Percentiles rank a stretch among this genome's conserved stretches.
Evolutionary conservation across 2,797 vertebrate genomes (phyloP).

Genomic region (Mionectes olivaceus): DNA sequence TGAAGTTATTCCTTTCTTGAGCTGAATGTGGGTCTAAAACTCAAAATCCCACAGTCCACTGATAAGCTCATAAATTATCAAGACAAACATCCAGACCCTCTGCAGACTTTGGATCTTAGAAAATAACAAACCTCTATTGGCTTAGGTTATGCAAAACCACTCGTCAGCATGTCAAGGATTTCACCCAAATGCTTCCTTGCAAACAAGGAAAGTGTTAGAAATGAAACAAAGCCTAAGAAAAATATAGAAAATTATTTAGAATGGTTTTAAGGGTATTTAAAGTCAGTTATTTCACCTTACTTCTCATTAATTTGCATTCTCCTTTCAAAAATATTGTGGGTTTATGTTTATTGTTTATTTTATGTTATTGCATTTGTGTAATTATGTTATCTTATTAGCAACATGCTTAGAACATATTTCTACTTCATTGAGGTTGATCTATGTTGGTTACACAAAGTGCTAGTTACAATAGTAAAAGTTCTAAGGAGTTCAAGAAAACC

Average conservation of each 20-base stretch:
- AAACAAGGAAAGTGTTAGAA: not conserved
- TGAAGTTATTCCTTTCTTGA: not conserved
- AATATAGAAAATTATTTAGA: not conserved
- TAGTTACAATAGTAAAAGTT: not conserved
- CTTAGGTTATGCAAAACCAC: not conserved
- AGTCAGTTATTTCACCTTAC: not conserved
- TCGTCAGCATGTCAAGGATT: not conserved
- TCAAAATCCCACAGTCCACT: not conserved
- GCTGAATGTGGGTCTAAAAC: not conserved
- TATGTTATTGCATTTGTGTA: not conserved
- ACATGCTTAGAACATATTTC: not conserved
- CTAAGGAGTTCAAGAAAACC: not conserved
- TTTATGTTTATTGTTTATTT: no score
- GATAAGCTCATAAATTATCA: not conserved
- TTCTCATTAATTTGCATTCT: not conserved
- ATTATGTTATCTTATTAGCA: not conserved
- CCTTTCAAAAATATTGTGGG: not conserved
- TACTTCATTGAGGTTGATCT: not conserved
- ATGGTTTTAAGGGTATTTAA: fast-evolving
- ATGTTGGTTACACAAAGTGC: not conserved
- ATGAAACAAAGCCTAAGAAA: not conserved
- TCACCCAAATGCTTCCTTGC: not conserved
- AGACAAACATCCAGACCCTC: not conserved
- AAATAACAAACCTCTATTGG: not conserved
- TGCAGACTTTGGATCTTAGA: not conserved